Conservation (phyloP, 2,888 invertebrate genomes). For the Campopleginae sp. region DNA sequence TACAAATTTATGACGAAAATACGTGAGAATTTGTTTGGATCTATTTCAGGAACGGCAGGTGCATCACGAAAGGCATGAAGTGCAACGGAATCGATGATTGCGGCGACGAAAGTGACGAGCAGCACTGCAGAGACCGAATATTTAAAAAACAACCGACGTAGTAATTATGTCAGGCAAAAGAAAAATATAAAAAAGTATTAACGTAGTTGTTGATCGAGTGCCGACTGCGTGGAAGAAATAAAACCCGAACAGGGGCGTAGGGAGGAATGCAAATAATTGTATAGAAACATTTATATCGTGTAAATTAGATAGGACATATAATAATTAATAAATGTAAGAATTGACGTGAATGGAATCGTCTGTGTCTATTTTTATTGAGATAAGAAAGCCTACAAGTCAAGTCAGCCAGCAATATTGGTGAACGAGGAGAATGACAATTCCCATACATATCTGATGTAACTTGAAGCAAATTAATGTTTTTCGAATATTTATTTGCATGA, state of each 20-base stretch:
- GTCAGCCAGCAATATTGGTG: background rate
- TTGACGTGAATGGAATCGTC: slow-evolving; percentile 27
- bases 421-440: slow-evolving; percentile 1
- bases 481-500: background rate
- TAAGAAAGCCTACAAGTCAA: background rate
- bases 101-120: slow-evolving; percentile 89
- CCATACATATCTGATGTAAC: background rate
- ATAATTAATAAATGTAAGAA: slow-evolving; percentile 56
- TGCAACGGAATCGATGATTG: slow-evolving; percentile 90
- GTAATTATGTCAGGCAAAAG: background rate
- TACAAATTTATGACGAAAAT: background rate
- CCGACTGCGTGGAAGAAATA: background rate
- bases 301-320: slow-evolving; percentile 53
- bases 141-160: slow-evolving; percentile 40
- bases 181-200: slow-evolving; percentile 14
- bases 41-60: slow-evolving; percentile 86
- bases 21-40: background rate
- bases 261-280: slow-evolving; percentile 64
- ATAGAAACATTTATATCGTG: slow-evolving; percentile 62
- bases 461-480: background rate
- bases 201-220: background rate
- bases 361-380: background rate
- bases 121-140: slow-evolving; percentile 81
- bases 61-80: slow-evolving; percentile 86
- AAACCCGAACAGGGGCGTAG: background rate